Evolutionary conservation across 2,113 vertebrate genomes (phyloP).

Genomic region (Bubalus kerabau): DNA sequence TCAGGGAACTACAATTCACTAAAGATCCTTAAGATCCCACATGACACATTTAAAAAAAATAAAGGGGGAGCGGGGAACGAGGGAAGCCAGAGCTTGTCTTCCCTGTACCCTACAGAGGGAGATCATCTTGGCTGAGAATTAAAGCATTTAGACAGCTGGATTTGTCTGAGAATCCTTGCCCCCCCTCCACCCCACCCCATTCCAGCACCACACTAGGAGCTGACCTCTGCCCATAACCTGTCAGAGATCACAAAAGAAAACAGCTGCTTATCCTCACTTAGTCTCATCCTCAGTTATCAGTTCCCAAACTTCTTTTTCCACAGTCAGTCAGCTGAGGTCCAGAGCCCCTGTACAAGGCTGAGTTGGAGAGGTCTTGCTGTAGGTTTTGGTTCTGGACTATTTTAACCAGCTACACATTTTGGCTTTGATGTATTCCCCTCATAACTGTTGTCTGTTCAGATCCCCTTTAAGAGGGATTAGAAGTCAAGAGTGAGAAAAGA

Average conservation of each 20-base stretch:
- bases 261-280: not conserved
- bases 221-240: not conserved
- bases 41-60: not conserved
- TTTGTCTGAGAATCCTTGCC: not conserved
- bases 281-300: not conserved
- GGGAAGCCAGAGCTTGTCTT: not conserved
- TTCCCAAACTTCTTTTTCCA: not conserved
- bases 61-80: not conserved
- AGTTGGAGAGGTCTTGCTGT: not conserved
- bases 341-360: not conserved
- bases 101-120: not conserved
- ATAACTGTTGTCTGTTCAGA: not conserved
- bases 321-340: not conserved
- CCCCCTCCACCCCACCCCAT: accelerated
- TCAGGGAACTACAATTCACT: not conserved
- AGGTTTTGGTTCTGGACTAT: not conserved
- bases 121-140: not conserved
- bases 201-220: not conserved
- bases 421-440: not conserved
- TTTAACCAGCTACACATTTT: not conserved
- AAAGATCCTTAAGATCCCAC: not conserved
- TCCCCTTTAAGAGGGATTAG: not conserved
- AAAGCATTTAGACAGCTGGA: not conserved
- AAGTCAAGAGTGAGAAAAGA: not conserved
- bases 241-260: not conserved